These are phyloP conservation scores for Peromyscus polionotus DNA, from an alignment of 2,113 vertebrate genomes.

Conservation along the genomic window DNA sequence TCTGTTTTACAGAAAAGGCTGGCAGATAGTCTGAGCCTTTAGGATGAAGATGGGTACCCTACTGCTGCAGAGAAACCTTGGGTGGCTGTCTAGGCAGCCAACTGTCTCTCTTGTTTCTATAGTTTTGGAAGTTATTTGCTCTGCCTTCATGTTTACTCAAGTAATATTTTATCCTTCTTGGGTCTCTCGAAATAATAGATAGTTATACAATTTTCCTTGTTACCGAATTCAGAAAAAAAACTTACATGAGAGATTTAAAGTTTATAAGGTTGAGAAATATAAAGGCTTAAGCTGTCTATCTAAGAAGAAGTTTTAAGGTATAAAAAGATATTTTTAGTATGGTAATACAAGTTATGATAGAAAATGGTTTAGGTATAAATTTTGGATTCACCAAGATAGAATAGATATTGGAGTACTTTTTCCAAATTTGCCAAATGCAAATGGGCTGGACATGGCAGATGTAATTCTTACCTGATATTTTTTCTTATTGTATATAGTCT, in stretches of 20 bases:
- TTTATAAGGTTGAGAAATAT: background rate
- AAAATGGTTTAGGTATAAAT: background rate
- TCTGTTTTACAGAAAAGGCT: background rate
- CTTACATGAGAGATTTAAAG: background rate
- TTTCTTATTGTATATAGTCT: too few relatives aligned
- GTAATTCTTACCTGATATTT: too few relatives aligned
- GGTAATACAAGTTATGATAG: background rate
- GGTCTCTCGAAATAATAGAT: background rate
- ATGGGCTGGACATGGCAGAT: too few relatives aligned
- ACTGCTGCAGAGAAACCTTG: background rate
- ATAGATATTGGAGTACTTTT: too few relatives aligned
- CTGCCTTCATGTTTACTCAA: background rate
- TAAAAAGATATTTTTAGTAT: background rate
- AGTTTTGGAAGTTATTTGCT: background rate
- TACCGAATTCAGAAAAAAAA: background rate
- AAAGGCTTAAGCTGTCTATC: background rate
- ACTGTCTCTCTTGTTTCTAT: background rate
- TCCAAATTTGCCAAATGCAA: too few relatives aligned
- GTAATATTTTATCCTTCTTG: background rate
- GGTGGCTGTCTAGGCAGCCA: background rate
- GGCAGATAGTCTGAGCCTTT: background rate
- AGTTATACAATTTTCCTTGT: background rate
- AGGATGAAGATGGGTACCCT: background rate
- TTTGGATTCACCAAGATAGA: background rate
- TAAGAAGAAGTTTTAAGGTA: background rate